Evolutionary conservation across 2,797 vertebrate species (phyloP), one percentile per base, ranked within the genome.

Genomic region (Mycteria americana): DNA sequence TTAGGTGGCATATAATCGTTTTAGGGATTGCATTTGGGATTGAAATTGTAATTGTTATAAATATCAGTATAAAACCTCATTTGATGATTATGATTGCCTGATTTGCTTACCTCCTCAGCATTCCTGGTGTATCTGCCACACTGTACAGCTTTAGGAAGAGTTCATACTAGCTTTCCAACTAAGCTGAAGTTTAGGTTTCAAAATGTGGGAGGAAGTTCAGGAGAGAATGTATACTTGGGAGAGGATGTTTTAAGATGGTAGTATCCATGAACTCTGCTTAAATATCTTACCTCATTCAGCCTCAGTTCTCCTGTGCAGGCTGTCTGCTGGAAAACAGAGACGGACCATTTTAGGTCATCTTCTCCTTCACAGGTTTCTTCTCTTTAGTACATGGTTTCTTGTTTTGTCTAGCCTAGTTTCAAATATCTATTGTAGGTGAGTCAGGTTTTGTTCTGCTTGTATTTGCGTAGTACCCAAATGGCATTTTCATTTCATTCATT

Each of bases 11-110:
- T 92, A 67, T 79, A 94, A 74, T 84, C 96, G 64, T 67, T 53
- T 95, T 63, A 73, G 70, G 60, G 76, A 86, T 89, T 68, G 87
- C 74, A 62, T 84, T 94, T 72, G 72, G 57, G 50, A 89, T 89
- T 80, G 41, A 95, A 94, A 95, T 91, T 60, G 69, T 70, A 92
- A 50, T 45, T 75, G 28, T 53, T 91, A 43, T 7, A 67, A 69
- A 50, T 79, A 87, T 19, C 41, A 4, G 15, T 53, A 22, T 83
- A 62, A 85, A 90, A 69, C 35, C 11, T 56, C n/a, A 46, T 65
- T 67, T 85, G 45, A 33, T 70, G 1, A 33, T 78, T 76, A 33
- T 63, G 46, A 46, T 60, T 82, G 24, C 23, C 56, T 63, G 60
- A 62, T 83, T 75, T 57, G 15, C 70, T 72, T 78, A 39, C 28